Evolutionary conservation across 1,140 invertebrate species (phyloP).

Genomic region (Cherax quadricarinatus): DNA sequence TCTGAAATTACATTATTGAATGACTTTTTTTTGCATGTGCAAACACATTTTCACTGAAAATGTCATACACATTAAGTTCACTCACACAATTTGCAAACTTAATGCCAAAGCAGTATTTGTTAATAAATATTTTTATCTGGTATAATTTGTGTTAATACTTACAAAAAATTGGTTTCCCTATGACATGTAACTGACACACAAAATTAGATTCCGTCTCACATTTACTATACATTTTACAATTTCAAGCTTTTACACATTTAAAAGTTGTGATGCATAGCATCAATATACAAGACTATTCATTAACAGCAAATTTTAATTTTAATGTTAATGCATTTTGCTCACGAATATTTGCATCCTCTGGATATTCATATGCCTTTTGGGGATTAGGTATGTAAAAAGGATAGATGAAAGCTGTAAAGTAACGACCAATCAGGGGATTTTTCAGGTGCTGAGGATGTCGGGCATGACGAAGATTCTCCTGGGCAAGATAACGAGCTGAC

Average conservation of each 20-base stretch:
- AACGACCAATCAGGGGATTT: conserved; percentile 69
- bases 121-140: neutral
- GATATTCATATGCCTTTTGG: conserved; percentile 72
- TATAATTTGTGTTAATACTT: neutral
- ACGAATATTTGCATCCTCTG: conserved; percentile 70
- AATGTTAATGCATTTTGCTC: conserved; percentile 68
- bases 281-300: conserved; percentile 15
- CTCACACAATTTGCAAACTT: neutral
- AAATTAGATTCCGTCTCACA: neutral
- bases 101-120: neutral
- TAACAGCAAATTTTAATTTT: conserved; percentile 56
- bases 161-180: neutral
- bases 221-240: neutral
- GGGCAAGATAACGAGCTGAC: conserved; percentile 63
- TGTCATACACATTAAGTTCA: neutral
- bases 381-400: conserved; percentile 71
- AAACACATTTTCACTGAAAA: neutral
- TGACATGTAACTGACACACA: neutral
- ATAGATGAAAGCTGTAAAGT: conserved; percentile 70
- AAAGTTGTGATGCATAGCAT: neutral
- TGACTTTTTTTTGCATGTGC: neutral
- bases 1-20: neutral
- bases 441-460: conserved; percentile 49
- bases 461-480: conserved; percentile 64
- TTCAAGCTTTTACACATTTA: neutral